phyloP scores from a whole-genome alignment of 2,888 invertebrate genomes.

The Pheosia gnoma region DNA sequence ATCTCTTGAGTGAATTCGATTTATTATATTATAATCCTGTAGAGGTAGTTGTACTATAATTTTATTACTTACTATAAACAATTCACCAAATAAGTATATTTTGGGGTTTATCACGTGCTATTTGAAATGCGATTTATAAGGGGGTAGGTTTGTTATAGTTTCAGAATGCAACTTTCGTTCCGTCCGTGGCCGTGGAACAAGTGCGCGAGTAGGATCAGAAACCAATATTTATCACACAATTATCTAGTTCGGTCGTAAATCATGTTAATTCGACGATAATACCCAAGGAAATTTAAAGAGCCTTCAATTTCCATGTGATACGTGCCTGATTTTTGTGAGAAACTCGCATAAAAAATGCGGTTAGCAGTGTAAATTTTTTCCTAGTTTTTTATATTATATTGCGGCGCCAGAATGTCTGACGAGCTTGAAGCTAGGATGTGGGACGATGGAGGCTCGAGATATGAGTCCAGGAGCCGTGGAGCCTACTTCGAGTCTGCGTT shows the following conservation, averaged over 20 bases:
- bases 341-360: slow-evolving; percentile 39
- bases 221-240: slow-evolving; percentile 37
- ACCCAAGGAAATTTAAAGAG: slow-evolving; percentile 16
- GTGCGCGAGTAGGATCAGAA: slow-evolving; percentile 10
- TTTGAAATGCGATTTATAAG: neutral
- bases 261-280: slow-evolving; percentile 39
- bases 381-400: slow-evolving; percentile 31
- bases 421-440: slow-evolving; percentile 80
- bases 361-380: slow-evolving; percentile 36
- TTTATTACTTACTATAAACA: no score
- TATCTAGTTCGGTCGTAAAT: slow-evolving; percentile 40
- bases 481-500: slow-evolving; percentile 74
- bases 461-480: slow-evolving; percentile 66
- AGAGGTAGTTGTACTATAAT: no score
- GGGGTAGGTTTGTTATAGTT: slow-evolving; percentile 7
- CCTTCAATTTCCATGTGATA: slow-evolving; percentile 13
- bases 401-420: slow-evolving; percentile 81
- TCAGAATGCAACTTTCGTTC: slow-evolving; percentile 34
- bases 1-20: no score
- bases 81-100: neutral
- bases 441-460: slow-evolving; percentile 73
- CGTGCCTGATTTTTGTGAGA: slow-evolving; percentile 20
- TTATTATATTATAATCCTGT: no score
- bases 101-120: slow-evolving; percentile 18
- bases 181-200: slow-evolving; percentile 13